Evolutionary conservation across 2,113 vertebrate genomes (phyloP).

Genomic region (Eulemur macaco): DNA sequence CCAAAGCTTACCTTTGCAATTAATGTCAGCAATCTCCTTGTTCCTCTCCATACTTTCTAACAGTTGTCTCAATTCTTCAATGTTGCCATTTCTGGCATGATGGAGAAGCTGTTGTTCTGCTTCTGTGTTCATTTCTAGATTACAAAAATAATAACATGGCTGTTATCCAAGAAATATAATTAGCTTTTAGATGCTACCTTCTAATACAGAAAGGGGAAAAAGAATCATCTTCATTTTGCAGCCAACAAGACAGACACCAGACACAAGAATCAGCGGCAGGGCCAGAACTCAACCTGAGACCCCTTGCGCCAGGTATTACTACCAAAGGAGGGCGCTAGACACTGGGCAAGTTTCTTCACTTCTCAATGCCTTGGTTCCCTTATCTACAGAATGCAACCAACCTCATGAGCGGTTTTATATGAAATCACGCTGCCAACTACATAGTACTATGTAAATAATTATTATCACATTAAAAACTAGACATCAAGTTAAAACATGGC

Average conservation of each 20-base stretch:
- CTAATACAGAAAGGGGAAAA: slow-evolving; percentile 34
- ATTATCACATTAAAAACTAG: not conserved
- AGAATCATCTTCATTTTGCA: not conserved
- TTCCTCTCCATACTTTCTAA: slow-evolving; percentile 85
- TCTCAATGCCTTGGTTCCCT: not conserved
- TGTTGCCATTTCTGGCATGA: slow-evolving; percentile 93
- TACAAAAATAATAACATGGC: not conserved
- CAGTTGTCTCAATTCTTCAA: slow-evolving; percentile 88
- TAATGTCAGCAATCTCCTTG: slow-evolving; percentile 89
- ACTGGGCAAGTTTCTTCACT: not conserved
- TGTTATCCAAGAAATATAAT: not conserved
- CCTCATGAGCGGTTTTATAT: not conserved
- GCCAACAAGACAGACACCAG: not conserved
- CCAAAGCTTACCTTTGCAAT: slow-evolving; percentile 94
- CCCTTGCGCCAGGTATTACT: not conserved
- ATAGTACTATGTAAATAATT: not conserved
- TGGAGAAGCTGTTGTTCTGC: slow-evolving; percentile 93
- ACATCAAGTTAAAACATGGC: not conserved
- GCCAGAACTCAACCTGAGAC: not conserved
- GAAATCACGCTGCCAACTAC: not conserved
- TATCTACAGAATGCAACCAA: not conserved
- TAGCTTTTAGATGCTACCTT: not conserved
- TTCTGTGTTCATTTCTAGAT: slow-evolving; percentile 86
- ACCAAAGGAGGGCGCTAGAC: not conserved
- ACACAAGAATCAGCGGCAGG: not conserved